These are phyloP conservation scores for Mustela nigripes DNA, from an alignment of 2,113 vertebrate genomes.

Conservation along the genomic window DNA sequence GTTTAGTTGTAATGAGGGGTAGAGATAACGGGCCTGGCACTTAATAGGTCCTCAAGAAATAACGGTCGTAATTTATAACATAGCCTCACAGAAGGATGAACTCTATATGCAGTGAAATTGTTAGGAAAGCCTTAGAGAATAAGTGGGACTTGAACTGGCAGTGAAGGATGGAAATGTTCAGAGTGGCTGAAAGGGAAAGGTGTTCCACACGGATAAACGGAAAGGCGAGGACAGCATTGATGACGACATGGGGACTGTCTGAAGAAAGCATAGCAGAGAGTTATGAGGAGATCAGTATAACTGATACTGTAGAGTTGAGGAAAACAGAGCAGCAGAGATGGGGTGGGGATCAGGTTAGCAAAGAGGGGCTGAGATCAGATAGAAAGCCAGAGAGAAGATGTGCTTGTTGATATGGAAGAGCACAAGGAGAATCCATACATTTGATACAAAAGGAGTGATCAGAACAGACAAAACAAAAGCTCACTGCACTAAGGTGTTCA, in stretches of 20 bases:
- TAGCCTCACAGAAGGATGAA: background rate
- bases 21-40: background rate
- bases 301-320: background rate
- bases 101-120: background rate
- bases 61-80: background rate
- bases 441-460: background rate
- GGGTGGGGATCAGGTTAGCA: background rate
- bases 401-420: background rate
- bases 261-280: background rate
- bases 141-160: background rate
- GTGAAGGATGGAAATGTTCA: background rate
- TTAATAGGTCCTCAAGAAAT: background rate
- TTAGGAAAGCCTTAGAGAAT: background rate
- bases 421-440: background rate
- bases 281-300: background rate
- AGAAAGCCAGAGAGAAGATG: slow-evolving; percentile 1
- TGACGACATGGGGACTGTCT: background rate
- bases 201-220: background rate
- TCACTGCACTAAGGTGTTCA: slow-evolving; percentile 5
- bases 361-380: background rate
- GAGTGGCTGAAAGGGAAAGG: background rate
- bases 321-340: background rate
- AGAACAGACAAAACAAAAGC: slow-evolving; percentile 41
- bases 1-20: background rate
- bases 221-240: background rate